Base-by-base conservation (phyloP, 2,888 invertebrate species). In the Sinotaia quadrata region DNA sequence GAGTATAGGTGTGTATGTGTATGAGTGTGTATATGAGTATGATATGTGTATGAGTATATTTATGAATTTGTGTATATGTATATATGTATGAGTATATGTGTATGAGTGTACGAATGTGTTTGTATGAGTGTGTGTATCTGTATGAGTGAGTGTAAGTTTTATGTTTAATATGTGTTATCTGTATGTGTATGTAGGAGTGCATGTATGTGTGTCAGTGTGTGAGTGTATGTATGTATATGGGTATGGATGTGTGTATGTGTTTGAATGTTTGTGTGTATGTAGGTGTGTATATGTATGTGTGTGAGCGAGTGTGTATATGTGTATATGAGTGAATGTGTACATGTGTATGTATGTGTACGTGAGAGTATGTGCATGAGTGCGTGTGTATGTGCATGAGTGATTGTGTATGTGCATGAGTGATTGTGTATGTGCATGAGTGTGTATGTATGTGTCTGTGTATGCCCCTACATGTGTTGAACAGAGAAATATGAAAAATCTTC, bases 1-100 rank as follows among this genome's bases (percentile, higher is more conserved):
- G 49, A 21, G 49, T 49, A 24, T 49, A 24, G n/a, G 49, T 49
- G 49, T 49, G 49, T 49, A 24, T 49, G 49, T 49, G 49, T 49
- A 24, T 49, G 49, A 21, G 49, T 49, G 49, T 49, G 49, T 49
- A 24, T 49, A 24, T 49, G 49, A 21, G 49, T 49, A 24, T 49
- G 49, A 24, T n/a, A 24, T 49, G 8, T 49, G 49, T 49, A 24
- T 49, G n/a, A 21, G 49, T 49, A 18, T n/a, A 18, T 24, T 8
- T n/a, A 24, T n/a, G 49, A 8, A 24, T n/a, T 7, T n/a, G 49
- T 12, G 49, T 49, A 24, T 49, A 24, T 49, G n/a, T 49, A 5
- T n/a, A 18, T 49, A 49, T 49, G 49, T 49, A 24, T 49, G 49
- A 21, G 49, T 49, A 24, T 49, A 24, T 49, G n/a, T 49, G 18